Evolutionary conservation across 2,113 vertebrate species (phyloP).

Genomic region (Bambusicola thoracicus): DNA sequence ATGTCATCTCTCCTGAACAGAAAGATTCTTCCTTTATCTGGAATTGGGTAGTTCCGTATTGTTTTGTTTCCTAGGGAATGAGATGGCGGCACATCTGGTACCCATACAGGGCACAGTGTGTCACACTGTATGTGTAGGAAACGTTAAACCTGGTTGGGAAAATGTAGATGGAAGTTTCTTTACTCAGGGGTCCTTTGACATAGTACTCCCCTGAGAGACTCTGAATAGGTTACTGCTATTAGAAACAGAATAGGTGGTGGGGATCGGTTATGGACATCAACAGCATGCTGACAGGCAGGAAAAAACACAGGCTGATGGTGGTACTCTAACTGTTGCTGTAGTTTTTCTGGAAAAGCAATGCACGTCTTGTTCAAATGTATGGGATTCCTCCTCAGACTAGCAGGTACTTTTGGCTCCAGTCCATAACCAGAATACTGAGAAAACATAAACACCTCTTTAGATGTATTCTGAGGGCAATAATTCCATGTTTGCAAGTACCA

Average conservation of each 20-base stretch:
- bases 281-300: background rate
- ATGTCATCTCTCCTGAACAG: background rate
- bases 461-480: background rate
- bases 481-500: background rate
- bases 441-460: background rate
- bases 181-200: accelerated
- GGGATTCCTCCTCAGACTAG: background rate
- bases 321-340: background rate
- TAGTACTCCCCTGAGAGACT: background rate
- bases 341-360: background rate
- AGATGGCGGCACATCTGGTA: accelerated
- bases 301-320: background rate
- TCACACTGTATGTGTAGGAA: accelerated
- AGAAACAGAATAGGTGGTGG: background rate
- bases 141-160: background rate
- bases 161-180: background rate
- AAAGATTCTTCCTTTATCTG: background rate
- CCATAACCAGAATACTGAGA: background rate
- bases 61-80: background rate
- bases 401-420: background rate
- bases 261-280: background rate
- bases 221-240: background rate
- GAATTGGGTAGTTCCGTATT: background rate
- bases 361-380: background rate
- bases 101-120: background rate